Base-by-base conservation (phyloP, 2,113 vertebrate genomes). In the Anoplopoma fimbria region DNA sequence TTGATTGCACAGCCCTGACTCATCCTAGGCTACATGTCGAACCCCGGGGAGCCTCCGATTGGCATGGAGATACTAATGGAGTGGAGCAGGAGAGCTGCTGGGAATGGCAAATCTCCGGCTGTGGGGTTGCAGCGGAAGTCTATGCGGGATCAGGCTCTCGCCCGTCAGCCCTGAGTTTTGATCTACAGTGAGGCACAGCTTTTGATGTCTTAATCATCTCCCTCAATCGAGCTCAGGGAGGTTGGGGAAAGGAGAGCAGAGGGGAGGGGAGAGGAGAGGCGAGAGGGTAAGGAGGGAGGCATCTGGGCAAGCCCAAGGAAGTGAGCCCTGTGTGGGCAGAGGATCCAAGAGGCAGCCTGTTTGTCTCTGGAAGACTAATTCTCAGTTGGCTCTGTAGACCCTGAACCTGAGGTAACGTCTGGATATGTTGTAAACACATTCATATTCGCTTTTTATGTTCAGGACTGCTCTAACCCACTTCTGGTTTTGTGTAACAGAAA, bases 151-250 rank as follows among this genome's bases (percentile, higher is more conserved):
- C 92, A 90, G 84, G 83, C 88, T 91, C 89, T 89, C 83, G 69
- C 86, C 92, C 91, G 87, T 89, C 93, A 91, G 87, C 87, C 91
- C 82, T 84, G 87, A 91, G 90, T 93, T 92, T 94, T 94, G 91
- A 94, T 94, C 93, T 93, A 92, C 91, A 87, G 85, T 76, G 90
- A 88, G 84, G 86, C 90, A 81, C 76, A 79, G 88, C 92, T 93
- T 94, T 94, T 94, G 92, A 94, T 94, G 95, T 94, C 93, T 94
- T 93, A 94, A 94, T 94, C 93, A 94, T 89, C 92, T 87, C 81
- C 72, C 92, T 90, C 91, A 68, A 93, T 94, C 88, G 80, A 88
- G 86, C 88, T 88, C 71, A 87, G 92, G 88, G 91, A 93, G 88
- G 84, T 89, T 83, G 85, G 71, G 78, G 83, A 84, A 79, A 88